Base-by-base conservation (phyloP, 2,888 invertebrate species). In the Amorpha juglandis region DNA sequence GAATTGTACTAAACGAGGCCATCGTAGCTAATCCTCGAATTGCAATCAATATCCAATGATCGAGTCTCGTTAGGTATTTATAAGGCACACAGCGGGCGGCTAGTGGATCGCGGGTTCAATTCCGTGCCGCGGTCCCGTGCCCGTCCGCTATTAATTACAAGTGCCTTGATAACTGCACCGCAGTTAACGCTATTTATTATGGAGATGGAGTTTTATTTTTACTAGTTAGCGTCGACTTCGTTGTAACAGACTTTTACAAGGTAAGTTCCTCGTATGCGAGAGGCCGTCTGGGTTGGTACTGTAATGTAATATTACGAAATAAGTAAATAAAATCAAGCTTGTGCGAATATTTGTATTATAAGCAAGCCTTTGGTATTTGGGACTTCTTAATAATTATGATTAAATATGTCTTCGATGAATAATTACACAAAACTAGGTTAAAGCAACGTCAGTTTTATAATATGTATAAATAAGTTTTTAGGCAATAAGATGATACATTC, bases 141-240 rank as follows among this genome's bases (percentile, higher is more conserved):
- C 69, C 71, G 53, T 63, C 62, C 64, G 74, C 87, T 78, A 89
- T 90, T 88, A 81, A 87, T 89, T 86, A 89, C 76, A 67, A 63
- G 69, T 47, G 51, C 38, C 42, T 72, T 71, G 70, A 69, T 76
- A 72, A 70, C 71, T 74, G 73, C 72, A 71, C 72, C 71, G 66
- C 69, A 65, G 6, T 6, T 38, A 63, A 11, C 12, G 12, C 45
- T 45, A 3, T 45, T 45, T 45, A 45, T 63, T 68, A 58, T 77
- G 77, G 80, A 73, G 64, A 68, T 6, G 50, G 69, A 70, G 42
- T 65, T 50, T 38, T 38, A 21, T 48, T 53, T 27, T 63, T 45
- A 6, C 38, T 38, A 38, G 38, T 63, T 27, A 27, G n/a, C n/a
- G 14, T 6, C 45, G 14, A 45, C 45, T 45, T 45, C 45, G 45